A percentile compares a stretch with the other conserved stretches of the same genome.
Conservation (phyloP, 2,888 invertebrate genomes). For the Shargacucullia verbasci region DNA sequence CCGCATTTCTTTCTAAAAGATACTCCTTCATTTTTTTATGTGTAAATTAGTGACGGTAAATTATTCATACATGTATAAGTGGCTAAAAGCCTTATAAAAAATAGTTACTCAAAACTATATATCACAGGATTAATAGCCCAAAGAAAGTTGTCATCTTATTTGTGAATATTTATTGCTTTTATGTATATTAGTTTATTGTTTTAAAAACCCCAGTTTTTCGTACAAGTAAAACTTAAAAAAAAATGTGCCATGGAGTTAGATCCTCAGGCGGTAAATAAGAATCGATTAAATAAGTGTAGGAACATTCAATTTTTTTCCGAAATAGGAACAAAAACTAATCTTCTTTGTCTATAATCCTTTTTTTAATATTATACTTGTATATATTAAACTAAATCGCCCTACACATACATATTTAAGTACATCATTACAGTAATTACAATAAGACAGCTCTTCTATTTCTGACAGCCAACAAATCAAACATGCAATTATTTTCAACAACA, state of each 20-base stretch:
- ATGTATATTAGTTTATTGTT: not conserved
- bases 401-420: not conserved
- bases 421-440: constrained; percentile 21
- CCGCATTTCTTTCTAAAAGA: constrained; percentile 8
- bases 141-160: constrained; percentile 25
- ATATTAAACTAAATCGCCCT: not conserved
- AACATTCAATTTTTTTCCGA: not conserved
- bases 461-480: constrained; percentile 14
- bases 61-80: constrained; percentile 2
- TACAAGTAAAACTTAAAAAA: no score
- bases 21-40: constrained; percentile 6
- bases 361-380: constrained; percentile 1
- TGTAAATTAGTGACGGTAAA: constrained; percentile 7
- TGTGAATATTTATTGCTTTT: constrained; percentile 9
- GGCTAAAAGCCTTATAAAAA: constrained; percentile 19
- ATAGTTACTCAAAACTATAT: constrained; percentile 25
- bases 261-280: no score
- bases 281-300: no score
- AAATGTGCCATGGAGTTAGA: no score
- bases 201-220: constrained; percentile 13
- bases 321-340: constrained; percentile 10
- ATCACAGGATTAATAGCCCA: constrained; percentile 19
- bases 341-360: not conserved
- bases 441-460: constrained; percentile 11
- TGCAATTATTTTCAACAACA: constrained; percentile 41